A percentile compares a stretch with the other conserved stretches of the same genome.
These are phyloP conservation scores for Hapalemur alaotrensis DNA, from an alignment of 2,797 vertebrate species.

Conservation along the genomic window DNA sequence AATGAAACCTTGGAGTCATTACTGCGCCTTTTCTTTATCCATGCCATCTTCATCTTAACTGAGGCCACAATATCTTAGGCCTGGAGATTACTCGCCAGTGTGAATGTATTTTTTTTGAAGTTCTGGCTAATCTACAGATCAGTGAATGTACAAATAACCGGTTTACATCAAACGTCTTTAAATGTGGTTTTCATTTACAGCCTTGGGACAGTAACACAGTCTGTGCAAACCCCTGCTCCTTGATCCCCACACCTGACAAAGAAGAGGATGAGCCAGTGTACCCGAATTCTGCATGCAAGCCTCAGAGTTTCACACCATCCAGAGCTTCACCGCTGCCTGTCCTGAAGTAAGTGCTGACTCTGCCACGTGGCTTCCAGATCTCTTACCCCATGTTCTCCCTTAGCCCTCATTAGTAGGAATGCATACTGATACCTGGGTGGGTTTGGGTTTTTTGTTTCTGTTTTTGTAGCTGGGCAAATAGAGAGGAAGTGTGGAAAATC, in stretches of 20 bases:
- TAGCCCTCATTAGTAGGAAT: background rate
- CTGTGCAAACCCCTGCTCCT: conserved; percentile 86
- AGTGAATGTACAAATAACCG: background rate
- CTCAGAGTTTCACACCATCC: conserved; percentile 81
- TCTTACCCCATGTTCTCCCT: background rate
- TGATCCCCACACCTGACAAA: conserved; percentile 91
- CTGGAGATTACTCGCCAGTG: background rate
- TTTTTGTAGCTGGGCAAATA: conserved; percentile 93
- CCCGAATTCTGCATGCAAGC: conserved; percentile 41
- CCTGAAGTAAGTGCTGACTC: conserved; percentile 84
- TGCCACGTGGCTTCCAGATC: background rate
- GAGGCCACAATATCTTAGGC: background rate
- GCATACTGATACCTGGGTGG: background rate
- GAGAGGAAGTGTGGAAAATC: conserved; percentile 96
- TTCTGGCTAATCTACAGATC: background rate
- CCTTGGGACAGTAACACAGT: conserved; percentile 80
- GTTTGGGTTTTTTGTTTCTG: background rate
- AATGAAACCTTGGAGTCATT: background rate
- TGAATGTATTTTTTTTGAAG: background rate
- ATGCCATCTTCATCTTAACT: background rate
- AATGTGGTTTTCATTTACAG: conserved; percentile 63
- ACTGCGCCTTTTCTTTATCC: background rate
- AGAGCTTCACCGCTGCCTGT: conserved; percentile 91
- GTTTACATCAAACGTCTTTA: background rate
- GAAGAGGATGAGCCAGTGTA: conserved; percentile 83